Evolutionary conservation across 2,888 invertebrate species (phyloP).

Genomic region (Germaria angustata): DNA sequence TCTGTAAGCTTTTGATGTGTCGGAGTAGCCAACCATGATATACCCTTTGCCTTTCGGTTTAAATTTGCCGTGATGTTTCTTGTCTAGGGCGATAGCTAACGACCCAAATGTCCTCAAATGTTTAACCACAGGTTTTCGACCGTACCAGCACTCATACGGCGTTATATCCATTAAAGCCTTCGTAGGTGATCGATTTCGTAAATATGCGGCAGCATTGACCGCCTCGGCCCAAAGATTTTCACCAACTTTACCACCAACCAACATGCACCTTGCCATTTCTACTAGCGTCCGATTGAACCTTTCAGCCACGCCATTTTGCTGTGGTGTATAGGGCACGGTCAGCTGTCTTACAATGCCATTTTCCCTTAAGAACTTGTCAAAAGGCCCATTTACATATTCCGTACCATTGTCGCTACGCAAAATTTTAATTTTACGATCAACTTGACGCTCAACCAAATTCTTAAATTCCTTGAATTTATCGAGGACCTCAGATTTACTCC

Average conservation of each 20-base stretch:
- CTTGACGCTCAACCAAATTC: conserved; percentile 61
- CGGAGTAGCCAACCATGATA: background rate
- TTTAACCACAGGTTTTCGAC: background rate
- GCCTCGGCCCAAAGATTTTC: background rate
- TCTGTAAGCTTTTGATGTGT: background rate
- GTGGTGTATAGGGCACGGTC: background rate
- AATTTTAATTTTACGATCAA: conserved; percentile 34
- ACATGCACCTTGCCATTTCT: background rate
- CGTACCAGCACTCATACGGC: background rate
- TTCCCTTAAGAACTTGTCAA: background rate
- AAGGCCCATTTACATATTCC: background rate
- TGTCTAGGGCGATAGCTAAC: background rate
- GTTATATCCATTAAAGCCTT: background rate
- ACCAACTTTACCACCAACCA: background rate
- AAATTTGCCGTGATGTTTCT: background rate
- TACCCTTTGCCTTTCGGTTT: background rate
- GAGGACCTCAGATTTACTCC: conserved; percentile 54
- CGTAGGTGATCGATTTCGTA: background rate
- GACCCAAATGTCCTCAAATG: background rate
- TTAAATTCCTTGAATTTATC: conserved; percentile 56
- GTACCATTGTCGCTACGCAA: background rate
- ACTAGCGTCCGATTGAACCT: background rate
- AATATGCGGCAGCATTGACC: background rate
- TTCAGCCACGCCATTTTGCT: background rate
- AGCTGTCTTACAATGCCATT: background rate